Evolutionary conservation across 64 coral and sea anemone species (phyloP).

Genomic region (Dendronephthya gigantea): DNA sequence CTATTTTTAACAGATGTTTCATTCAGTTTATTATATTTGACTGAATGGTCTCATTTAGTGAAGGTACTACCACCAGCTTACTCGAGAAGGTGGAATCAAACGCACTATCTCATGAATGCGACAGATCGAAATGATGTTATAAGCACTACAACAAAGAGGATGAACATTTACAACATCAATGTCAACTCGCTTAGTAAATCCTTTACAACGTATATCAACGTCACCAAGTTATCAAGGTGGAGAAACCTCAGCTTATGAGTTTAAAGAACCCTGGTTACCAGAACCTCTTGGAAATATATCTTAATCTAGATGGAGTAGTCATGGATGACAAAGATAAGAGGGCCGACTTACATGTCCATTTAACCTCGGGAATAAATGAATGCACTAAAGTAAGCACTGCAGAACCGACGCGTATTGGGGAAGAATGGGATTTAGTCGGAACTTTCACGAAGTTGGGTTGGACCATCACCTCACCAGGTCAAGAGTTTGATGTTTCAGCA

Average conservation of each 20-base stretch:
- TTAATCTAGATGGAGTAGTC: conserved; percentile 21
- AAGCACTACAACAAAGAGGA: too few relatives aligned
- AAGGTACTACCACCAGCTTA: too few relatives aligned
- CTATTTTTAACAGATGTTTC: too few relatives aligned
- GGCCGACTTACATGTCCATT: conserved; percentile 22
- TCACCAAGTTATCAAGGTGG: neutral
- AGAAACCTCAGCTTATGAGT: conserved; percentile 15
- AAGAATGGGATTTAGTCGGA: neutral
- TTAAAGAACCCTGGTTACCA: conserved; percentile 33
- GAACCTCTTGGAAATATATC: neutral
- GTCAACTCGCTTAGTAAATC: too few relatives aligned
- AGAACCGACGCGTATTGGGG: conserved; percentile 10
- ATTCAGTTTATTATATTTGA: too few relatives aligned
- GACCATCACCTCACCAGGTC: neutral
- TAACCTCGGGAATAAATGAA: conserved; percentile 38
- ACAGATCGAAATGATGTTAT: too few relatives aligned
- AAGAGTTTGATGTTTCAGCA: neutral
- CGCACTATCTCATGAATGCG: too few relatives aligned
- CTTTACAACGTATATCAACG: too few relatives aligned
- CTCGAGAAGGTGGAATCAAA: too few relatives aligned
- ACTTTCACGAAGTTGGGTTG: conserved; percentile 3
- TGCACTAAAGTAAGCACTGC: conserved; percentile 27
- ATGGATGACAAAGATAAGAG: conserved; percentile 39
- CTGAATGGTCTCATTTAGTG: too few relatives aligned
- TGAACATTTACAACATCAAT: too few relatives aligned